A percentile compares a stretch with the other conserved stretches of the same genome.
phyloP scores from a whole-genome alignment of 37 sponge, comb jelly and placozoan genomes.

The Geodia barretti region DNA sequence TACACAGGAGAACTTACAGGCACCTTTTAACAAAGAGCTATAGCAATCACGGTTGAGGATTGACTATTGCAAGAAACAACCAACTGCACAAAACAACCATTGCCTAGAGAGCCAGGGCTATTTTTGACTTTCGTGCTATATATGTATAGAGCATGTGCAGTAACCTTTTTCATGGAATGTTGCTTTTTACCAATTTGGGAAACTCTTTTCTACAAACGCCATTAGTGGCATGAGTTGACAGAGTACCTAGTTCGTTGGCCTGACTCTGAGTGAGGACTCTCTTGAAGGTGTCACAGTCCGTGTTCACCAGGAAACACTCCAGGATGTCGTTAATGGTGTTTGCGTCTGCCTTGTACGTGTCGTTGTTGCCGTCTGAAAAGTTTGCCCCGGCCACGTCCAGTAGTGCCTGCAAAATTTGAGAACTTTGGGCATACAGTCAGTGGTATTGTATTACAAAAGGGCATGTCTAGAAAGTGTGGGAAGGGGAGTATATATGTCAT shows the following conservation, averaged over 20 bases:
- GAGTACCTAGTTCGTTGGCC: conserved; percentile 8
- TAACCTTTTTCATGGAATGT: neutral
- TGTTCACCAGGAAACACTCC: conserved; percentile 38
- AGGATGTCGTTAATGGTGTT: conserved; percentile 33
- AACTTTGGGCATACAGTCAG: neutral
- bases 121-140: too few species aligned
- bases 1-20: too few species aligned
- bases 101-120: too few species aligned
- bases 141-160: too few species aligned
- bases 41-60: too few species aligned
- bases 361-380: neutral
- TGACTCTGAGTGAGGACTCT: neutral
- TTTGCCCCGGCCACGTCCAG: conserved; percentile 14
- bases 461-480: too few species aligned
- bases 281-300: conserved; percentile 39
- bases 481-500: too few species aligned
- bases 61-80: too few species aligned
- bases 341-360: neutral
- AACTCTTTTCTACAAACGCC: neutral
- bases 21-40: too few species aligned
- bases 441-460: too few species aligned
- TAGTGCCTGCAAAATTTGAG: conserved; percentile 11
- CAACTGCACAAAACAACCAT: too few species aligned
- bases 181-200: neutral
- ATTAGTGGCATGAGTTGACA: neutral